These are phyloP conservation scores for Zapus hudsonius DNA, from an alignment of 2,113 vertebrate genomes.

Conservation along the genomic window DNA sequence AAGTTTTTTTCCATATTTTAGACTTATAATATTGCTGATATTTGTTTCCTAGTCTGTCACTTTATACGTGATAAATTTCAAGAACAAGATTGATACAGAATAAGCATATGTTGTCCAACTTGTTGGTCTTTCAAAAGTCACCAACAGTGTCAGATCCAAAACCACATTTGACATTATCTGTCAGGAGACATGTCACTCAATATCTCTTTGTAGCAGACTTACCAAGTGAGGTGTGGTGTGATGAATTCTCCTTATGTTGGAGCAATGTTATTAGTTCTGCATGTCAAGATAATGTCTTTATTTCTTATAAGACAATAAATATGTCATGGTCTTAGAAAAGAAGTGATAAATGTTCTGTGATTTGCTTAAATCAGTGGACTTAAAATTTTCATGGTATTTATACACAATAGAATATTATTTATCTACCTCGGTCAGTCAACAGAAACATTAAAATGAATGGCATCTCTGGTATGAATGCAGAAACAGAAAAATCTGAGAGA, in stretches of 20 bases:
- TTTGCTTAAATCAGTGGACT: neutral
- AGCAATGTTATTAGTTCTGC: neutral
- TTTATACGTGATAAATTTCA: neutral
- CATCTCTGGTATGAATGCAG: neutral
- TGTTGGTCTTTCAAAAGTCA: neutral
- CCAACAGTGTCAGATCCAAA: neutral
- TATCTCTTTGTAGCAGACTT: neutral
- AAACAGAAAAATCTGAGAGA: neutral
- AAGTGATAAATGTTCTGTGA: neutral
- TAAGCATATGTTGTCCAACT: neutral
- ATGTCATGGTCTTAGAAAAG: neutral
- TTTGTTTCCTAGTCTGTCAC: neutral
- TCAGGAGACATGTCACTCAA: too few species aligned
- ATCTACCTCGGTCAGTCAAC: neutral
- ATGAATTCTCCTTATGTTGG: conserved; percentile 17
- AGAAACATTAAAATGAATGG: neutral
- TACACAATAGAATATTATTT: conserved; percentile 4
- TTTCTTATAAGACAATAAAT: conserved; percentile 55
- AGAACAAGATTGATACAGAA: neutral
- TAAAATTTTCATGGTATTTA: too few species aligned
- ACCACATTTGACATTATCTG: accelerated
- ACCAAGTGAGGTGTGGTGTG: neutral
- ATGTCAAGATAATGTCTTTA: conserved; percentile 25
- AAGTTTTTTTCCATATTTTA: neutral
- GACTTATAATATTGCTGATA: neutral